Base-by-base conservation (phyloP, 1,140 invertebrate genomes). In the Drosophila oshimai region DNA sequence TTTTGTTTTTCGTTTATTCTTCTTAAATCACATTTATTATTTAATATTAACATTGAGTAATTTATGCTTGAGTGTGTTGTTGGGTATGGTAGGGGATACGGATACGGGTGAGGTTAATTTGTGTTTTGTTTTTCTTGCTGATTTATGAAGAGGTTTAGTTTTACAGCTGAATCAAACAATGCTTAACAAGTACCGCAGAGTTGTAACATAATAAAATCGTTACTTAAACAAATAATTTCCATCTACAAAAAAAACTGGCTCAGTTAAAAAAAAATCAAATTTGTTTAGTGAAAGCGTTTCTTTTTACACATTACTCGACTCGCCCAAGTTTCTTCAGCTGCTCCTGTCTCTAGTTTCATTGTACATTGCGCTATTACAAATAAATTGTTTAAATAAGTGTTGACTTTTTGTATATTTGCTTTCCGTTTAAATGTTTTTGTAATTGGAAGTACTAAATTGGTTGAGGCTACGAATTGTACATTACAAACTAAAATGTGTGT, bases 1-100 rank as follows among this genome's bases (percentile, higher is more conserved):
- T 54, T 84, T 72, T 74, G 60, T 42, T 50, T 71, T 61, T 22
- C 5, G 39, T 69, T 72, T 72, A 72, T 72, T 72, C 55, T 76
- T 58, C 81, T 87, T 86, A 86, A 86, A 86, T 86, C 80, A 86
- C 80, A 86, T 87, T 87, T 86, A 86, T 86, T 86, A 84, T 65
- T 76, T 77, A 71, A 80, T 80, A 80, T 80, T 80, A 86, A 86
- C 80, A 86, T 86, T 86, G 80, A 86, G 80, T 86, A 87, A 87
- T 76, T 87, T 87, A 86, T 75, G 69, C 42, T 75, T 80, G 80
- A 84, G 81, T 86, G 71, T 79, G 22, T 22, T 44, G 74, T 69
- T 46, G 70, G 41, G 26, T 70, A 50, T 50, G 34, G 61, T 34
- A 34, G 58, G 46, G 28, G 28, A 15, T 55, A 57, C 58, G 57